Evolutionary conservation across 2,113 vertebrate genomes (phyloP).

Genomic region (Osmerus eperlanus): DNA sequence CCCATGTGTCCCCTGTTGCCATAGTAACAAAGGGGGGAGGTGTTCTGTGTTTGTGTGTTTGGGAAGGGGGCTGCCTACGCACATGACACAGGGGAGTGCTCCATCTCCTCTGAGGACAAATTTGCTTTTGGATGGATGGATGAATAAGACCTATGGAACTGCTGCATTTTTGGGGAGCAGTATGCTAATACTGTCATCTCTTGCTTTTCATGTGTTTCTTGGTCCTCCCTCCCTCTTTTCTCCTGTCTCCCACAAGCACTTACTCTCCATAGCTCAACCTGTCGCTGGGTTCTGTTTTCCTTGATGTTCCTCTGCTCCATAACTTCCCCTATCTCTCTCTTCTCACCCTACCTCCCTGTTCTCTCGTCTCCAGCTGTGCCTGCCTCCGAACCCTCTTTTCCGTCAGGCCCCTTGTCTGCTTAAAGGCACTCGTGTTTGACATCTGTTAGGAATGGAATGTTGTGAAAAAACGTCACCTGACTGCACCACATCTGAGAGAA

Average conservation of each 20-base stretch:
- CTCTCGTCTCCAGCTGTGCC: too few species aligned
- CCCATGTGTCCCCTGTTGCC: slow-evolving; percentile 42
- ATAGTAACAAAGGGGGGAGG: slow-evolving; percentile 36
- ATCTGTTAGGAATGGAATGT: background rate
- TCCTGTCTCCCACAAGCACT: too few species aligned
- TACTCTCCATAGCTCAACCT: too few species aligned
- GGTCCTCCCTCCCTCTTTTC: too few species aligned
- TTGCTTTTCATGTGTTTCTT: too few species aligned
- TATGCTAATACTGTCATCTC: too few species aligned
- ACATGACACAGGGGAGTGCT: too few species aligned
- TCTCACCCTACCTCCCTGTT: background rate
- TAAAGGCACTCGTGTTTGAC: background rate
- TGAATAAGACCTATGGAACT: background rate
- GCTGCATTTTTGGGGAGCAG: too few species aligned
- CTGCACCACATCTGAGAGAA: too few species aligned
- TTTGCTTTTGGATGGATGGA: background rate
- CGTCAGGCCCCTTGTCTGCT: background rate
- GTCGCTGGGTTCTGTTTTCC: too few species aligned
- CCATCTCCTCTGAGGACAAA: background rate
- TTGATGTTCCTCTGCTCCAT: too few species aligned
- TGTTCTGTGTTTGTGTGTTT: slow-evolving; percentile 1
- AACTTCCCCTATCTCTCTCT: background rate
- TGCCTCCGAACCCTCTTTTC: background rate
- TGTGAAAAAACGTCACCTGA: too few species aligned
- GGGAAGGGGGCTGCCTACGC: slow-evolving; percentile 7